Evolutionary conservation across 1,140 invertebrate species (phyloP).

Genomic region (Neelides sp.): DNA sequence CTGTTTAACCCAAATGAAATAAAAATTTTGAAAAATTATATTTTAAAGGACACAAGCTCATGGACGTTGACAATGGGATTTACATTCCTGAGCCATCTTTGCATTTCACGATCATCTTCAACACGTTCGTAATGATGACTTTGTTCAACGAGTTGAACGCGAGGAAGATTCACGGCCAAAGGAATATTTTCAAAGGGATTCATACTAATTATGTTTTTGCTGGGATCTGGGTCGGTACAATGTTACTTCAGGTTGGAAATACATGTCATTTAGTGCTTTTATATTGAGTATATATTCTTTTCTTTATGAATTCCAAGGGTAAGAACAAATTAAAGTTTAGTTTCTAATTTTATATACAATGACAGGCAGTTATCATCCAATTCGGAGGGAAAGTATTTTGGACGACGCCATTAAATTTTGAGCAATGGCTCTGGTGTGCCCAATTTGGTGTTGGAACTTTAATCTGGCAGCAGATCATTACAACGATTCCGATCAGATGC

Average conservation of each 20-base stretch:
- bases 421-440: slow-evolving; percentile 55
- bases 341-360: slow-evolving; percentile 14
- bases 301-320: background rate
- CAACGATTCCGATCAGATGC: slow-evolving; percentile 45
- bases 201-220: slow-evolving; percentile 51
- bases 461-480: slow-evolving; percentile 55
- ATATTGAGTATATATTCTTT: background rate
- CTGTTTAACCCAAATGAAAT: no score
- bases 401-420: slow-evolving; percentile 42
- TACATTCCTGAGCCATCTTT: slow-evolving; percentile 41
- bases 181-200: slow-evolving; percentile 51
- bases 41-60: slow-evolving; percentile 37
- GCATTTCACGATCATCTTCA: slow-evolving; percentile 60
- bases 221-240: slow-evolving; percentile 48
- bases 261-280: background rate
- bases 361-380: slow-evolving; percentile 48
- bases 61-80: slow-evolving; percentile 43
- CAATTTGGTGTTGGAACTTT: slow-evolving; percentile 49
- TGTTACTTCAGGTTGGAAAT: slow-evolving; percentile 43
- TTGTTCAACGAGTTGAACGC: slow-evolving; percentile 59
- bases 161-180: slow-evolving; percentile 55
- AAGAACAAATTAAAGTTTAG: background rate
- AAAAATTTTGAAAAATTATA: no score
- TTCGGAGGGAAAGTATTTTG: slow-evolving; percentile 49
- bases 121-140: slow-evolving; percentile 60